Conservation (phyloP, 2,113 vertebrate genomes). For the Hydrolagus affinis region DNA sequence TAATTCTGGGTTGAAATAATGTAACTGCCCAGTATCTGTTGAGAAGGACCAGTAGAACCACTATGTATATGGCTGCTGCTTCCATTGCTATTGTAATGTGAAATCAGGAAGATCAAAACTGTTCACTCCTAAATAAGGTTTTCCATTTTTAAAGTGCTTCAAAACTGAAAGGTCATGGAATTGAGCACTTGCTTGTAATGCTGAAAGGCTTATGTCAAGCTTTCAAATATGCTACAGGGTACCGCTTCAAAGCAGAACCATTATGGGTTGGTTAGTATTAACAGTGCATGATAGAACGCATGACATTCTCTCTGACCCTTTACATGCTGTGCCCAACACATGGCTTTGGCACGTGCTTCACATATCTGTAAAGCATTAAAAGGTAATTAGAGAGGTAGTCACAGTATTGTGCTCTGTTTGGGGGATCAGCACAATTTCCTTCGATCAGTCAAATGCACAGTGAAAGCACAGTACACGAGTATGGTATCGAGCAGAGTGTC, state of each 20-base stretch:
- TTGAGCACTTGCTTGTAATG: slow-evolving; percentile 3
- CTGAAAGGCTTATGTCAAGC: not conserved
- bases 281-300: not conserved
- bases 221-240: not conserved
- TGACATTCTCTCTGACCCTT: not conserved
- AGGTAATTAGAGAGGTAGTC: not conserved
- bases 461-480: not conserved
- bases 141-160: slow-evolving; percentile 2
- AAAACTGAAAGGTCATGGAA: not conserved
- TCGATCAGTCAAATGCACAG: not conserved
- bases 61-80: not conserved
- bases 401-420: not conserved
- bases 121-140: not conserved
- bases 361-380: not conserved
- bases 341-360: not conserved
- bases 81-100: not conserved
- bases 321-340: slow-evolving; percentile 13
- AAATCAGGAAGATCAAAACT: not conserved
- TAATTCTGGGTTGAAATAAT: not conserved
- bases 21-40: not conserved
- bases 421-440: not conserved
- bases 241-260: slow-evolving; percentile 17
- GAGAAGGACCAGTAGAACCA: not conserved
- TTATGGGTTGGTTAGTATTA: slow-evolving; percentile 12
- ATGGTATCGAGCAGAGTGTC: not conserved